Conservation (phyloP, 2,113 vertebrate genomes). For the Chascanopsetta lugubris region DNA sequence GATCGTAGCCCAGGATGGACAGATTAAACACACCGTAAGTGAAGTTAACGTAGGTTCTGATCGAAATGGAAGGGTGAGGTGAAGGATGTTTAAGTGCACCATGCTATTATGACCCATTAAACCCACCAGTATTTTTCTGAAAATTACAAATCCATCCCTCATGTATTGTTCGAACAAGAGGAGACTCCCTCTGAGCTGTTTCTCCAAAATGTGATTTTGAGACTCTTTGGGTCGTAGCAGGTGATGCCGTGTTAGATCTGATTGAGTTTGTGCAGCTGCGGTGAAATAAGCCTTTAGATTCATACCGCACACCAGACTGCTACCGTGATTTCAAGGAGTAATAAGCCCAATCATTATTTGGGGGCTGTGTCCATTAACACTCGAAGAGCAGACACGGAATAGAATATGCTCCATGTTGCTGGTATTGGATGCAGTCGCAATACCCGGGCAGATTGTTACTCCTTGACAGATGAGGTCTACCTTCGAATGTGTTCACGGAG, state of each 20-base stretch:
- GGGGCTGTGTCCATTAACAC: constrained; percentile 39
- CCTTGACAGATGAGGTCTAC: constrained; percentile 76
- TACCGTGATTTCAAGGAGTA: constrained; percentile 36
- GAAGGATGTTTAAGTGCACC: too few species aligned
- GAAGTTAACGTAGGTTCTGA: too few species aligned
- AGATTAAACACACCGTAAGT: too few species aligned
- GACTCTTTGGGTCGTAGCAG: constrained; percentile 37
- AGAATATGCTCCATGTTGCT: constrained; percentile 47
- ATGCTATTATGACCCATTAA: constrained; percentile 26
- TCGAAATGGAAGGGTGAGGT: too few species aligned
- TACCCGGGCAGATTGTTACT: constrained; percentile 66
- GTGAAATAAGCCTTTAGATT: constrained; percentile 11
- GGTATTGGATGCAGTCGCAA: constrained; percentile 57
- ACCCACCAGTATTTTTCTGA: constrained; percentile 28
- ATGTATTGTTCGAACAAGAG: constrained; percentile 30
- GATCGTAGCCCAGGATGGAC: too few species aligned
- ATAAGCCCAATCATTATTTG: constrained; percentile 34
- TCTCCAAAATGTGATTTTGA: constrained; percentile 52
- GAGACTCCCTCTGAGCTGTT: constrained; percentile 26
- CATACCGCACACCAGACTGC: constrained; percentile 11
- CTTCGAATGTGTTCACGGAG: constrained; percentile 74
- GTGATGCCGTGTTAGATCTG: constrained; percentile 44
- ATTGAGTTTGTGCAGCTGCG: constrained; percentile 50
- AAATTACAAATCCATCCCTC: constrained; percentile 38
- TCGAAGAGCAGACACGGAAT: constrained; percentile 44